Evolutionary conservation across 2,797 vertebrate species (phyloP).

Genomic region (Ctenopoma kingsleyae): DNA sequence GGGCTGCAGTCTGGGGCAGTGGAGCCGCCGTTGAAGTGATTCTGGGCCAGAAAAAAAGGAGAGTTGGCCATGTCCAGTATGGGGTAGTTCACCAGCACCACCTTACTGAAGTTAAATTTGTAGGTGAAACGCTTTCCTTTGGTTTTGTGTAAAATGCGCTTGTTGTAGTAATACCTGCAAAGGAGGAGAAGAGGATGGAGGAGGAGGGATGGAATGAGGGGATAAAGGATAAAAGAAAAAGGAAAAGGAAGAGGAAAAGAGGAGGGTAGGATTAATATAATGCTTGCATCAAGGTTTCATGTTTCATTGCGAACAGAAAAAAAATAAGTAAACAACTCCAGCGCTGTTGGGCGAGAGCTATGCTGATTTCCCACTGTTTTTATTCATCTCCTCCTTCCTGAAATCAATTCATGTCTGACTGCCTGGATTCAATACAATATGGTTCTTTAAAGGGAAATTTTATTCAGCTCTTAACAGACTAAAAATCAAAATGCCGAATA

Average conservation of each 20-base stretch:
- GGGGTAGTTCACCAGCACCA: slow-evolving; percentile 93
- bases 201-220: slow-evolving; percentile 55
- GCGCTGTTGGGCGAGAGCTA: slow-evolving; percentile 69
- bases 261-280: slow-evolving; percentile 71
- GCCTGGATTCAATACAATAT: slow-evolving; percentile 68
- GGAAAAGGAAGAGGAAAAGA: slow-evolving; percentile 68
- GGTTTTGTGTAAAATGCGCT: slow-evolving; percentile 95
- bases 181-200: slow-evolving; percentile 42
- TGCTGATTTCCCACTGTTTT: slow-evolving; percentile 79
- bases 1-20: slow-evolving; percentile 89
- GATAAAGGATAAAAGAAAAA: slow-evolving; percentile 63
- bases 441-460: slow-evolving; percentile 65
- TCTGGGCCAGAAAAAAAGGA: slow-evolving; percentile 90
- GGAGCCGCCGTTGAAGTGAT: slow-evolving; percentile 87
- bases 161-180: slow-evolving; percentile 95
- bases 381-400: slow-evolving; percentile 74
- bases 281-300: slow-evolving; percentile 74
- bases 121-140: slow-evolving; percentile 97
- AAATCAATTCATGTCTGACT: slow-evolving; percentile 76
- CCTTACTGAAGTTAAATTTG: slow-evolving; percentile 97
- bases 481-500: slow-evolving; percentile 49
- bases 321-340: slow-evolving; percentile 72
- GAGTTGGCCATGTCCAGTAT: slow-evolving; percentile 92
- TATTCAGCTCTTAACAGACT: slow-evolving; percentile 56
- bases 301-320: slow-evolving; percentile 62